Evolutionary conservation across 2,888 invertebrate species (phyloP).

Genomic region (Cantharis flavilabris): DNA sequence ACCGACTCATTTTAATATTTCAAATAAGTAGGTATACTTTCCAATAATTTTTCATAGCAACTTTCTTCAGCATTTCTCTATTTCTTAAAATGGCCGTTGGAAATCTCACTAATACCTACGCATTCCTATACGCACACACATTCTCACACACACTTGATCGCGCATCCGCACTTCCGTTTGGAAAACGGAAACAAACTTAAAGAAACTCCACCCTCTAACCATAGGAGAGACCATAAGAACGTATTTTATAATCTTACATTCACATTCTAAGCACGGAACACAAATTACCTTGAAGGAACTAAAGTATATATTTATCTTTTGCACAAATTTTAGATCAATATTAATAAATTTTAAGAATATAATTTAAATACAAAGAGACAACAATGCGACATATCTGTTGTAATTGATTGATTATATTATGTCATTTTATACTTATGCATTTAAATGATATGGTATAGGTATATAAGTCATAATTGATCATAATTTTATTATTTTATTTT

Average conservation of each 20-base stretch:
- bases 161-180: slow-evolving; percentile 34
- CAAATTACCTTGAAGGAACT: neutral
- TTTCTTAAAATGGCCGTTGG: slow-evolving; percentile 36
- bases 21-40: slow-evolving; percentile 23
- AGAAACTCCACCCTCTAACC: slow-evolving; percentile 35
- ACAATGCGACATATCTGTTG: neutral
- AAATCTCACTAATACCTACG: slow-evolving; percentile 29
- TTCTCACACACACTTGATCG: slow-evolving; percentile 33
- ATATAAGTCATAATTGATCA: neutral
- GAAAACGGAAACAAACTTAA: slow-evolving; percentile 36
- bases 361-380: neutral
- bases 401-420: neutral
- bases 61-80: neutral
- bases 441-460: neutral
- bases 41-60: neutral
- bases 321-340: neutral
- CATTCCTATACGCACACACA: slow-evolving; percentile 37
- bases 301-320: neutral
- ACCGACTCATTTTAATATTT: neutral
- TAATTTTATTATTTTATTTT: neutral
- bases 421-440: neutral
- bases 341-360: neutral
- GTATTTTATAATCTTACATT: neutral
- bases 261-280: neutral
- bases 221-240: slow-evolving; percentile 10